Evolutionary conservation across 2,888 invertebrate genomes (phyloP), one percentile per base, ranked within the genome.

Genomic region (Agrochola litura): DNA sequence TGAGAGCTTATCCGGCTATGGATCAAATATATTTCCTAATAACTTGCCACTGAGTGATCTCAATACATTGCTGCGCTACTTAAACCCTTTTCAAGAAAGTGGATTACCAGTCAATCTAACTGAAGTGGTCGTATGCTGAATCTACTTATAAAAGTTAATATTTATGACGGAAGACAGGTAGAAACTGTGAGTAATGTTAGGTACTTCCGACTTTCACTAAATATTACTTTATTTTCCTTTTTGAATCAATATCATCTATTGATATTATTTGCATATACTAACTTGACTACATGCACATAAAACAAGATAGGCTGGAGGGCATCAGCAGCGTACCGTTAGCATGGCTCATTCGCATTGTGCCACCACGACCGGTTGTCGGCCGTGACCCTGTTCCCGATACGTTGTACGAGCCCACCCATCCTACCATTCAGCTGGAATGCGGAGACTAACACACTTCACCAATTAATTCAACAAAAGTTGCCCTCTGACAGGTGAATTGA

Each of bases 321-420:
- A 89, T 81, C 86, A 83, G 79, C 86, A 83, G 79, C 84, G 86
- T 90, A 93, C 94, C 93, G 93, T 93, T 93, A 94, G 87, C 87
- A 87, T 89, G 88, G 91, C 89, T 91, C 91, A 93, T 92, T 92
- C 91, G 91, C 92, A 92, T 92, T 92, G 92, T 92, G 90, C 89
- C 89, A 91, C 91, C 84, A 88, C 90, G 91, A 94, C 95, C 95
- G 95, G 95, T 94, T 92, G 89, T 88, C 93, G 95, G 90, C 95
- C 96, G 94, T 96, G 96, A 96, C 96, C 96, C 93, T 94, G 92
- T 95, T 95, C 93, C 93, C 93, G 92, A 94, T 93, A 92, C 91
- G 90, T 89, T 89, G 88, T 89, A 90, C 92, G 90, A 91, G 93
- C 92, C 91, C 92, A 92, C 92, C 91, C 92, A 91, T 91, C 91